Conservation (phyloP, 2,113 vertebrate genomes). For the Echinops telfairi region DNA sequence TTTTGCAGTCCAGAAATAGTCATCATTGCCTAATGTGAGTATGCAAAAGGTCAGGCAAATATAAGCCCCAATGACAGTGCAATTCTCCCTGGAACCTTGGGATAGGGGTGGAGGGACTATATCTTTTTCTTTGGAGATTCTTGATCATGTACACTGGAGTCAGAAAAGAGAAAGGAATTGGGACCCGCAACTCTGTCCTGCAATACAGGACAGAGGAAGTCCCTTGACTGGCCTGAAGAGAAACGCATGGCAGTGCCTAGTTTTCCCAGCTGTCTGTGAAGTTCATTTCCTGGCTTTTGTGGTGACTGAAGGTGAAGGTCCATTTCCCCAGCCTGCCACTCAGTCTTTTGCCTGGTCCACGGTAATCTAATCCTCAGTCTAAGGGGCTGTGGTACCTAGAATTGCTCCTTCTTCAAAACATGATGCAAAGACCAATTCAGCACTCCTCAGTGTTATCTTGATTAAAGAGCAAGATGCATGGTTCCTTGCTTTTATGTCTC, state of each 20-base stretch:
- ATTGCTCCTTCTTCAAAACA: neutral
- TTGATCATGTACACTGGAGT: neutral
- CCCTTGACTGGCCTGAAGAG: too few relatives aligned
- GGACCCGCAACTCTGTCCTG: neutral
- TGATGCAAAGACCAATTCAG: neutral
- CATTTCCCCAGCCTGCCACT: too few relatives aligned
- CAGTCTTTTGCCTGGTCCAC: too few relatives aligned
- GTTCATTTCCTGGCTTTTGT: too few relatives aligned
- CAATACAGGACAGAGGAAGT: too few relatives aligned
- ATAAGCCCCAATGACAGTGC: constrained; percentile 54
- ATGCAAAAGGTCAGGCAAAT: constrained; percentile 81
- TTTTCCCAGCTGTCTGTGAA: too few relatives aligned
- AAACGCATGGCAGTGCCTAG: too few relatives aligned
- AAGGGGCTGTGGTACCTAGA: neutral
- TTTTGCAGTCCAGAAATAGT: constrained; percentile 85
- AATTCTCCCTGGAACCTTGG: constrained; percentile 48
- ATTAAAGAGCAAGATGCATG: constrained; percentile 29
- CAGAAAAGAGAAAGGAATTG: constrained; percentile 7
- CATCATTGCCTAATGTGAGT: constrained; percentile 77
- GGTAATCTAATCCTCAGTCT: neutral
- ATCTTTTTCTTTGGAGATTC: neutral
- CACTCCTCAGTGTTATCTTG: neutral
- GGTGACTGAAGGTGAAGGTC: too few relatives aligned
- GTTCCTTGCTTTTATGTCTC: constrained; percentile 35
- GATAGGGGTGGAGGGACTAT: neutral